Evolutionary conservation across 2,113 vertebrate genomes (phyloP).

Genomic region (Raja brachyura): DNA sequence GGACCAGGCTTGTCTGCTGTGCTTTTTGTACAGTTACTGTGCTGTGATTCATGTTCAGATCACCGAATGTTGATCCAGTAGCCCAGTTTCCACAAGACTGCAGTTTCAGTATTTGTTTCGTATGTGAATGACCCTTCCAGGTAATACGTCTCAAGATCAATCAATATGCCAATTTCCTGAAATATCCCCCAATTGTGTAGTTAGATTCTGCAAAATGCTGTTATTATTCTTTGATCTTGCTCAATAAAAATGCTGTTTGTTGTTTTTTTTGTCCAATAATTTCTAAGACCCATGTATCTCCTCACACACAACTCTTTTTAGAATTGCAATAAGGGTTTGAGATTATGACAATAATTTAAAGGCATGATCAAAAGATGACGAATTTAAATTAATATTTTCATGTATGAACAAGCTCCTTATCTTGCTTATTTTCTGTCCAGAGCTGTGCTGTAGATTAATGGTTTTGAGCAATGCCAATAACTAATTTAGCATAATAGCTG

Average conservation of each 20-base stretch:
- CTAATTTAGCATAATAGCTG: background rate
- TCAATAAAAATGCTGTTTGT: slow-evolving; percentile 11
- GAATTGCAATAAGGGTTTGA: background rate
- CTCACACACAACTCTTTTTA: background rate
- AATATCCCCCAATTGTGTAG: background rate
- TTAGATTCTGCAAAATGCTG: background rate
- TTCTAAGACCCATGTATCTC: background rate
- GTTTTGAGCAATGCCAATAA: background rate
- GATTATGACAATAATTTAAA: background rate
- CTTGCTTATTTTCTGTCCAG: background rate
- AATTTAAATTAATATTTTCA: background rate
- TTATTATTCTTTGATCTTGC: slow-evolving; percentile 1
- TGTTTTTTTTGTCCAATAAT: background rate
- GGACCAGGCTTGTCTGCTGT: background rate
- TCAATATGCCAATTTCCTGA: background rate
- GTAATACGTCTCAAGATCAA: background rate
- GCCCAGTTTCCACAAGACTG: slow-evolving; percentile 21
- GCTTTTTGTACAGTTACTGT: slow-evolving; percentile 27
- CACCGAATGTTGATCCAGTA: background rate
- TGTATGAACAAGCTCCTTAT: background rate
- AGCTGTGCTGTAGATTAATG: background rate
- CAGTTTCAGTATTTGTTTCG: slow-evolving; percentile 26
- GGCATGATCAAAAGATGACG: background rate
- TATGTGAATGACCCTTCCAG: background rate
- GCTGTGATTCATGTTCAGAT: slow-evolving; percentile 23